Evolutionary conservation across 2,113 vertebrate genomes (phyloP).

Genomic region (Brienomyrus longianalis): DNA sequence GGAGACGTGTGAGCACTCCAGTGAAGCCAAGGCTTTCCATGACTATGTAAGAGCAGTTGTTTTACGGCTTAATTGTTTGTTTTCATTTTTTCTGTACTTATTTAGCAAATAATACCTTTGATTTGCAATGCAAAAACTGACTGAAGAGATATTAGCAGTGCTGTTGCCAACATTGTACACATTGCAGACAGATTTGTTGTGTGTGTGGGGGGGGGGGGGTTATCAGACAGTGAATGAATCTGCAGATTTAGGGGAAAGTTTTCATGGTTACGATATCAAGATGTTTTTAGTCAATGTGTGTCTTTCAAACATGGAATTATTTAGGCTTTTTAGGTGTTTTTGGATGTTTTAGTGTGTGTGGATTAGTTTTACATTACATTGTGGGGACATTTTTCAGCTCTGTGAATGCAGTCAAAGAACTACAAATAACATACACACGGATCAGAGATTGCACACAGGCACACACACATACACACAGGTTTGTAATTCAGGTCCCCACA

Average conservation of each 20-base stretch:
- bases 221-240: not conserved
- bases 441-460: too few relatives aligned
- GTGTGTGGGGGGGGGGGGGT: not conserved
- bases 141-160: not conserved
- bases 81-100: not conserved
- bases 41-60: slow-evolving; percentile 68
- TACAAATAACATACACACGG: too few relatives aligned
- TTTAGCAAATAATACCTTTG: not conserved
- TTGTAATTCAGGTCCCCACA: too few relatives aligned
- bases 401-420: too few relatives aligned
- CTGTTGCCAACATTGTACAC: not conserved
- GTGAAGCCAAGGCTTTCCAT: slow-evolving; percentile 81
- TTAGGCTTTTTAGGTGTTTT: not conserved
- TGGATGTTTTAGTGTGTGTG: not conserved
- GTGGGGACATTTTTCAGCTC: too few relatives aligned
- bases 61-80: not conserved
- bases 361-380: too few relatives aligned
- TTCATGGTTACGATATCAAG: not conserved
- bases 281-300: not conserved
- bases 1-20: slow-evolving; percentile 80
- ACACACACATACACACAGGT: too few relatives aligned
- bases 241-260: not conserved
- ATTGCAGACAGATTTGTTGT: not conserved
- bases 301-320: not conserved
- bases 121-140: not conserved